Conservation (phyloP, 1,140 invertebrate genomes). For the Caenorhabditis tropicalis region DNA sequence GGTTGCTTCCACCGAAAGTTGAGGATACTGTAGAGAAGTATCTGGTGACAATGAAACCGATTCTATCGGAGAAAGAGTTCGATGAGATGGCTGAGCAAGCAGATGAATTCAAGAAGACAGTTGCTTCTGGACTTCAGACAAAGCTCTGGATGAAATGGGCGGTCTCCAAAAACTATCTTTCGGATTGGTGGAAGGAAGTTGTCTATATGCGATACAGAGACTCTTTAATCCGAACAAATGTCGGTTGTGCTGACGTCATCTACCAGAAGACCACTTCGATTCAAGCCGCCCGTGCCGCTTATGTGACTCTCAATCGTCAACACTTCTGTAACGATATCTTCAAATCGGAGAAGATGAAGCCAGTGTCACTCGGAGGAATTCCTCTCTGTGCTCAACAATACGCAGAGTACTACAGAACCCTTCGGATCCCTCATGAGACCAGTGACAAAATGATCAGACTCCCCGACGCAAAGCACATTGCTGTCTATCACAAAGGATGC, state of each 20-base stretch:
- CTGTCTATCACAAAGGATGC: constrained; percentile 60
- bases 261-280: constrained; percentile 55
- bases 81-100: constrained; percentile 83
- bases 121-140: constrained; percentile 87
- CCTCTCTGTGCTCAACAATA: constrained; percentile 60
- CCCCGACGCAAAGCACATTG: constrained; percentile 57
- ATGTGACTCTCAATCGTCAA: constrained; percentile 53
- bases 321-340: constrained; percentile 60
- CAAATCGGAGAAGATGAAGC: constrained; percentile 56
- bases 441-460: constrained; percentile 58
- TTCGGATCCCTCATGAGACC: constrained; percentile 54
- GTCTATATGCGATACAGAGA: constrained; percentile 62
- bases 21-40: constrained; percentile 75
- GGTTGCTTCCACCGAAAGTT: constrained; percentile 56
- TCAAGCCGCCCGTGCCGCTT: constrained; percentile 62
- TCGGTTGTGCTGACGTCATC: constrained; percentile 60
- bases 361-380: constrained; percentile 58
- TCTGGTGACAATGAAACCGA: constrained; percentile 84
- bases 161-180: constrained; percentile 57
- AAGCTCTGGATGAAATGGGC: constrained; percentile 86
- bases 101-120: constrained; percentile 85
- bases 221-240: constrained; percentile 60
- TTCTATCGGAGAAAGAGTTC: constrained; percentile 83
- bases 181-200: constrained; percentile 64
- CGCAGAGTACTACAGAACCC: constrained; percentile 57